These are phyloP conservation scores for Acomys russatus DNA, from an alignment of 2,797 vertebrate species.

Conservation along the genomic window DNA sequence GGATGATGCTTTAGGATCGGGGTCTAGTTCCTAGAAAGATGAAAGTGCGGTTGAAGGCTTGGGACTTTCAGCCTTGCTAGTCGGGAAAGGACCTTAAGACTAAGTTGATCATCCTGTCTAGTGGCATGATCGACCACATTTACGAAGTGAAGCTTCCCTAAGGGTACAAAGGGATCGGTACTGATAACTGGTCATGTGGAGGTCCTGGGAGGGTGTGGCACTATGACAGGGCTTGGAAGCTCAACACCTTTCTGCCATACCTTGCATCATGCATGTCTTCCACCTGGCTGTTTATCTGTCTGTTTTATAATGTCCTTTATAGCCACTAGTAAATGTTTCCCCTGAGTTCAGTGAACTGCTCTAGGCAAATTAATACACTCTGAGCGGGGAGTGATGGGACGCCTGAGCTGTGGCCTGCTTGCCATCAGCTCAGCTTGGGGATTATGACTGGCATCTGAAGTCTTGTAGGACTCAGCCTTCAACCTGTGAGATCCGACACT, in stretches of 20 bases:
- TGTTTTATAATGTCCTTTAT: not conserved
- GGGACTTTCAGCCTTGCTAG: not conserved
- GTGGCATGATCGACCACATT: not conserved
- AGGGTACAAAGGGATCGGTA: not conserved
- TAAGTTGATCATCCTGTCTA: not conserved
- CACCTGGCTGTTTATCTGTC: not conserved
- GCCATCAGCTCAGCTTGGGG: not conserved
- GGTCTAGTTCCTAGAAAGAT: not conserved
- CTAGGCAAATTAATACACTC: not conserved
- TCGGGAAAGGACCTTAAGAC: not conserved
- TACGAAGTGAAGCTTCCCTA: not conserved
- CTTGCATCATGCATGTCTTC: not conserved
- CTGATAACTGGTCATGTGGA: not conserved
- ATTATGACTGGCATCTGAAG: slow-evolving; percentile 3
- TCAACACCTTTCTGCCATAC: too few species aligned
- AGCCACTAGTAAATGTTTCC: not conserved
- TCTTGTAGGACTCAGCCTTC: not conserved
- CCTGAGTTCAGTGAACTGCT: not conserved
- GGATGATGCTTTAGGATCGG: not conserved
- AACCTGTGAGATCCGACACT: not conserved
- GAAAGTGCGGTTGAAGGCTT: not conserved
- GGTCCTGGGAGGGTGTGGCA: not conserved
- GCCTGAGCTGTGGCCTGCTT: not conserved
- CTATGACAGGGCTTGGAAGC: not conserved
- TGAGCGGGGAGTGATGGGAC: not conserved